Percentiles rank a stretch among this genome's conserved stretches.
Conservation (phyloP, 2,888 invertebrate genomes). For the Glaucopsyche alexis region DNA sequence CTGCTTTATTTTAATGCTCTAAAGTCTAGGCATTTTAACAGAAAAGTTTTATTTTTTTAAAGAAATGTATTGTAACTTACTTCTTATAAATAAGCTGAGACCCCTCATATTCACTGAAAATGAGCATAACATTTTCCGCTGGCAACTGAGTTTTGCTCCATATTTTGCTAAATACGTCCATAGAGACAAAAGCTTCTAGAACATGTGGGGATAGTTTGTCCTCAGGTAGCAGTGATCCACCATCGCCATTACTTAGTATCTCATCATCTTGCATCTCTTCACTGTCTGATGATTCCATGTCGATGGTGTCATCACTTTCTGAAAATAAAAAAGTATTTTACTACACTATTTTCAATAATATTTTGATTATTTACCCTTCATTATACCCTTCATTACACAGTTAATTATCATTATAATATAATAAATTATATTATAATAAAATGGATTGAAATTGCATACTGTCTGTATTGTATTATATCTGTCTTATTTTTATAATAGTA, state of each 20-base stretch:
- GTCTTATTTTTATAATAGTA: too few species aligned
- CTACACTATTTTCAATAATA: not conserved
- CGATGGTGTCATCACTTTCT: conserved; percentile 57
- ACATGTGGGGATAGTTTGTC: conserved; percentile 80
- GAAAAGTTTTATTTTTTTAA: not conserved
- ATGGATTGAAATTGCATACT: too few species aligned
- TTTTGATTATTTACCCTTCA: too few species aligned
- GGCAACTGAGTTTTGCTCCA: conserved; percentile 75
- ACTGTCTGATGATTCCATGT: conserved; percentile 61
- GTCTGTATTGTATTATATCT: too few species aligned
- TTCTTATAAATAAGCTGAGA: conserved; percentile 72
- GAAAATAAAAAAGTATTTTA: conserved; percentile 36
- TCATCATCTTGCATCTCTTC: conserved; percentile 65
- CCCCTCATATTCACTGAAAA: conserved; percentile 74
- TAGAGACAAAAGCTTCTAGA: conserved; percentile 80
- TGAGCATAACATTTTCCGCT: conserved; percentile 76
- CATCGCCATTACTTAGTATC: conserved; percentile 65
- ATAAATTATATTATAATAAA: too few species aligned
- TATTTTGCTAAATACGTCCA: conserved; percentile 81
- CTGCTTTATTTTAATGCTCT: too few species aligned
- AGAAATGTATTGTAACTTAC: conserved; percentile 49
- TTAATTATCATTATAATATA: too few species aligned
- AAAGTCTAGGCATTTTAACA: too few species aligned
- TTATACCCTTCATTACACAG: too few species aligned
- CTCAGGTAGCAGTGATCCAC: conserved; percentile 57